Percentiles rank a stretch among this genome's conserved stretches.
Conservation (phyloP, 37 sponge, comb jelly and placozoan species). For the Halichondria panicea region DNA sequence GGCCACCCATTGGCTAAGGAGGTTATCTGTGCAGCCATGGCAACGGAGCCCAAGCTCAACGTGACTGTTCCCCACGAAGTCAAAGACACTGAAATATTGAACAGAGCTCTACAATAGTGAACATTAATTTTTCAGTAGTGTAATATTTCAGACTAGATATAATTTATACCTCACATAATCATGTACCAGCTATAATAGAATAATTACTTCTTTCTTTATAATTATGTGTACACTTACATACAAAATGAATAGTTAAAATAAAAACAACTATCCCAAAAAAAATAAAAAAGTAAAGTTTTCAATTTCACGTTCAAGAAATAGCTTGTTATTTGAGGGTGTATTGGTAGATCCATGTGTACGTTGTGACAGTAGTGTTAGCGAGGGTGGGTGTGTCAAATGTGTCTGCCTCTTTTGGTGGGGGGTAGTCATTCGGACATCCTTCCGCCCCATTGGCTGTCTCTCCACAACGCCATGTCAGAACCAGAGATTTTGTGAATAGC, state of each 20-base stretch:
- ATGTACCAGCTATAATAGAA: not conserved
- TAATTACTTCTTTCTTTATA: not conserved
- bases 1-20: conserved; percentile 85
- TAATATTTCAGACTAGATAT: not conserved
- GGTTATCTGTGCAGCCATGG: conserved; percentile 65
- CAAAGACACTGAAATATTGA: not conserved
- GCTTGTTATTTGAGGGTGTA: not conserved
- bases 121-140: not conserved
- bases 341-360: conserved; percentile 78
- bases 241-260: not conserved
- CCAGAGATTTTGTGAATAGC: conserved; percentile 69
- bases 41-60: conserved; percentile 53
- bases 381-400: not conserved
- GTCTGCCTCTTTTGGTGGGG: not conserved
- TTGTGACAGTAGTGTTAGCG: conserved; percentile 52
- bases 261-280: not conserved
- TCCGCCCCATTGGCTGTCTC: conserved; percentile 28
- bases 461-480: conserved; percentile 74
- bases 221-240: not conserved
- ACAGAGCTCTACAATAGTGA: not conserved
- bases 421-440: conserved; percentile 70
- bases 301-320: not conserved
- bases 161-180: not conserved
- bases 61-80: conserved; percentile 74
- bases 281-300: not conserved